Evolutionary conservation across 1,140 invertebrate species (phyloP), one percentile per base, ranked within the genome.

Genomic region (Drosophila persimilis): DNA sequence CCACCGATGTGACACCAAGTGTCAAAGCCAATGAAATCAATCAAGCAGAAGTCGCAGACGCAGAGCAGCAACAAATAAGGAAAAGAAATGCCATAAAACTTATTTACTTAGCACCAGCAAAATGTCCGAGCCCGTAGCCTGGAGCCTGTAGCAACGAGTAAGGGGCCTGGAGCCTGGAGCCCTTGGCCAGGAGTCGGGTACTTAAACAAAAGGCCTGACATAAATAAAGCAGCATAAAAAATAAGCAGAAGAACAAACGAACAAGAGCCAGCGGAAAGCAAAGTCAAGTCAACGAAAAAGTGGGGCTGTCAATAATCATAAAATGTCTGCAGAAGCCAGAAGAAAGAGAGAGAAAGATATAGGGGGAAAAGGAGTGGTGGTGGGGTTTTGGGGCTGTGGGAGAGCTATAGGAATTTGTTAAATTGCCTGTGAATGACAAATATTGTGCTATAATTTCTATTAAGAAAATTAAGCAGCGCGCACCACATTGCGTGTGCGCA

Each of bases 361-460:
- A 3, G 24, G 4, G 24, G n/a, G 17, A 29, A 50, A 45, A 41
- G 47, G 52, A 31, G 43, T 35, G 39, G 53, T 24, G 3, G 26
- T 26, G 45, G 41, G 29, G 45, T n/a, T n/a, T n/a, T n/a, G 41
- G 51, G 29, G 45, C 15, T 15, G 15, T 15, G 41, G 51, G 50
- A 69, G 29, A 22, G 24, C 46, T 41, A 29, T 58, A 58, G 63
- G 65, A 86, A 80, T 83, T 81, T 88, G 83, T 89, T 88, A 79
- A 88, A 88, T 88, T 83, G 83, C 74, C 84, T 79, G 83, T 88
- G 75, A 88, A 88, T 88, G 83, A 88, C 83, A 88, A 88, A 88
- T 88, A 88, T 88, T 88, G 83, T 88, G 84, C 77, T 79, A 88
- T 88, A 88, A 88, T 88, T 76, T 78, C 83, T 83, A 88, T 88